Percentiles rank a stretch among this genome's conserved stretches.
phyloP scores from a whole-genome alignment of 2,888 invertebrate genomes.

The Peribatodes rhomboidaria region DNA sequence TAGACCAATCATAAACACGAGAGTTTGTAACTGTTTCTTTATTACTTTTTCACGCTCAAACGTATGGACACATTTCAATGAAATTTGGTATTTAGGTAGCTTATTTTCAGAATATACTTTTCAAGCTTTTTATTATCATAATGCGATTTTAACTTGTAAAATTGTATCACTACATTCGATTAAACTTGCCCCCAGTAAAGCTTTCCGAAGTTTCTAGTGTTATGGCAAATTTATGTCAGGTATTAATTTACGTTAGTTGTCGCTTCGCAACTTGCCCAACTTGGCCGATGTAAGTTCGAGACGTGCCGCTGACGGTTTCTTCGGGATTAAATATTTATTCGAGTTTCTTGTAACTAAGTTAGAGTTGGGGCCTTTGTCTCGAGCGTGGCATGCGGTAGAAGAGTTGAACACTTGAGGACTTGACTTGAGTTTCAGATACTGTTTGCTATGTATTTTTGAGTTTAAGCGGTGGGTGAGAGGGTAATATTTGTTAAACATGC shows the following conservation, averaged over 20 bases:
- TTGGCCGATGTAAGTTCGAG: conserved; percentile 65
- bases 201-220: conserved; percentile 73
- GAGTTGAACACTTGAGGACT: conserved; percentile 7
- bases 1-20: too few species aligned
- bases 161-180: conserved; percentile 15
- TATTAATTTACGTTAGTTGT: conserved; percentile 85
- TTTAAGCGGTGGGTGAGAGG: background rate
- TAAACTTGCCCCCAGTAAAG: conserved; percentile 67
- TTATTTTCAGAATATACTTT: too few species aligned
- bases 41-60: too few species aligned
- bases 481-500: background rate
- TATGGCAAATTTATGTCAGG: conserved; percentile 86
- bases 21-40: too few species aligned
- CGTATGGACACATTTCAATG: too few species aligned
- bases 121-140: too few species aligned
- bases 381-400: conserved; percentile 26
- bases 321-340: conserved; percentile 79
- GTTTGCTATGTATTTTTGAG: background rate
- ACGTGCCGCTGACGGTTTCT: conserved; percentile 70
- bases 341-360: conserved; percentile 61
- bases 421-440: conserved; percentile 10
- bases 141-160: conserved; percentile 4
- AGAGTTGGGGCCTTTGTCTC: conserved; percentile 41
- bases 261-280: conserved; percentile 57
- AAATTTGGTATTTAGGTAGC: too few species aligned